Base-by-base conservation (phyloP, 2,797 vertebrate genomes). In the Rhadinocentrus ornatus region DNA sequence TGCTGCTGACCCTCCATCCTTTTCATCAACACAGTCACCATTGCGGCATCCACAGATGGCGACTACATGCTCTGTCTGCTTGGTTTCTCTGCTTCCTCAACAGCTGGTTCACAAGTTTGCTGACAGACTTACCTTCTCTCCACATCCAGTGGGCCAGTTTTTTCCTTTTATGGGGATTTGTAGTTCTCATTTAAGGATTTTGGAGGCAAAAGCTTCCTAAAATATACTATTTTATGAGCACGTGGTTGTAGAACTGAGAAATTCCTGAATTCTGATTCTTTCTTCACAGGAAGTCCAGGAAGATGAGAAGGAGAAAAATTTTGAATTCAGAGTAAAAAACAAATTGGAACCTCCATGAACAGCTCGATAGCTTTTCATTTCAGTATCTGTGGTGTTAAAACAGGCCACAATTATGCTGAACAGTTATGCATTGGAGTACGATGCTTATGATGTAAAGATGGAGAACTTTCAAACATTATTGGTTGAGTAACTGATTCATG, bases 121-220 rank as follows among this genome's bases (percentile, higher is more conserved):
- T 80, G 90, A 90, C 75, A 80, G 91, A 87, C 71, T 9, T 57
- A 59, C 75, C 46, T 61, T 31, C 62, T n/a, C 62, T 63, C 62
- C 11, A 58, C 73, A 24, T 39, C 62, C 53, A 27, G n/a, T 24
- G 41, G 35, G 65, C 52, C 60, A 7, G 59, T 48, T 70, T 64
- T 85, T 75, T 41, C 92, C 93, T 89, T 93, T 69, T 92, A 88
- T 83, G 91, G 92, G 68, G 73, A 71, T 75, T 65, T 56, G 3
- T 20, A 9, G 74, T 63, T 55, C 9, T 62, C 64, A 37, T 44
- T 13, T 26, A 32, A 52, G 31, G 55, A 61, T 66, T 71, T 57
- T 50, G 6, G 32, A 70, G 62, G 60, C 5, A n/a, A n/a, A 67
- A 32, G 27, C 26, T 32, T 82, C 69, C 77, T 50, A 71, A 83